Base-by-base conservation (phyloP, 2,797 vertebrate species). In the Cephalopachus bancanus region DNA sequence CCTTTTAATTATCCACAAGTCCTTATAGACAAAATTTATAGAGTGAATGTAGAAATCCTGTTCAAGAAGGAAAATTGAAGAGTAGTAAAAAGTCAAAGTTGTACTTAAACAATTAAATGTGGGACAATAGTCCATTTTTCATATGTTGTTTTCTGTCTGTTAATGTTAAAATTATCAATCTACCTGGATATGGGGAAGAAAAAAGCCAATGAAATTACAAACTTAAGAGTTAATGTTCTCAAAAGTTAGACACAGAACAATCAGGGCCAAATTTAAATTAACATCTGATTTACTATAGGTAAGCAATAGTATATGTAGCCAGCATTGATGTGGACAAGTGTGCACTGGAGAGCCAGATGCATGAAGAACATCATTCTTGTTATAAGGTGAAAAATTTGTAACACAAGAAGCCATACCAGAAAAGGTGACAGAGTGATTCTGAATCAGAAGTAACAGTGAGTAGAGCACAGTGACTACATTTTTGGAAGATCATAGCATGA, bases 81-180 rank as follows among this genome's bases (percentile, higher is more conserved):
- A 2, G 0, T 0, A 24, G 2, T 51, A 8, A 62, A 28, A 53
- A 14, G n/a, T 11, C 7, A 16, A n/a, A 8, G 26, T 11, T 26
- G 2, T 67, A 28, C 17, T 60, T 59, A 37, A n/a, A 37, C 67
- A 69, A 4, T 7, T n/a, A 44, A 62, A 20, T 62, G 11, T 53
- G 14, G 26, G 19, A 11, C 62, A 60, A 28, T 7, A 17, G 28
- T 20, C 6, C 62, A 0, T 55, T 69, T 2, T 57, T 10, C 19
- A 64, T 2, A 65, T 33, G 33, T n/a, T 24, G n/a, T 20, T 37
- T 15, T 37, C 20, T 59, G n/a, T 72, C 44, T 74, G 33, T 37
- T 37, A 62, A 59, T 83, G 20, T 76, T 67, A 57, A 55, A n/a
- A 1, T 49, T 74, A 28, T 33, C 22, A 72, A 30, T 19, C 30